phyloP scores from a whole-genome alignment of 2,113 vertebrate species.

The Lycaon pictus region DNA sequence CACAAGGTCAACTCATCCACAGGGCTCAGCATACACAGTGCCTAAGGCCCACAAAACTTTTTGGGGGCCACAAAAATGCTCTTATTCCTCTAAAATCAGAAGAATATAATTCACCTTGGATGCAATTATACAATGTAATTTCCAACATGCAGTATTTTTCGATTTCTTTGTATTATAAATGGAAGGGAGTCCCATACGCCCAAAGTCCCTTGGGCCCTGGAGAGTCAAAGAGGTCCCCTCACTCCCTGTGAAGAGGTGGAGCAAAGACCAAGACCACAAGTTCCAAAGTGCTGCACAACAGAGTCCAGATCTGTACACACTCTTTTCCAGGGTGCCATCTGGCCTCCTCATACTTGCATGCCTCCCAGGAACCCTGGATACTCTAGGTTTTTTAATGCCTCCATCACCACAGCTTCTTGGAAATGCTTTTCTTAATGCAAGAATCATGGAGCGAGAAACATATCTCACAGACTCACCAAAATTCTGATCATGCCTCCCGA shows the following conservation, averaged over 20 bases:
- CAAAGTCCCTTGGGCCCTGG: neutral
- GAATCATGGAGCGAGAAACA: neutral
- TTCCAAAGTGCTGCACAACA: neutral
- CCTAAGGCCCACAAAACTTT: neutral
- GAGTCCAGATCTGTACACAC: neutral
- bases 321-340: neutral
- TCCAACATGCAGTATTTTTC: neutral
- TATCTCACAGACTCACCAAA: neutral
- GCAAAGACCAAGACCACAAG: neutral
- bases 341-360: neutral
- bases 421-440: neutral
- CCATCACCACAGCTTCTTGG: neutral
- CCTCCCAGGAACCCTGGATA: neutral
- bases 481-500: neutral
- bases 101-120: neutral
- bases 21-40: neutral
- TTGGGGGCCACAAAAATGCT: neutral
- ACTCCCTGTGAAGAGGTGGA: neutral
- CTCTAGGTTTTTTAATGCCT: neutral
- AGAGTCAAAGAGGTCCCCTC: neutral
- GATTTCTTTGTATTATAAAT: neutral
- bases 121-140: neutral
- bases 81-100: neutral
- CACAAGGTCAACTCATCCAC: fast-evolving
- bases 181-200: neutral